phyloP scores from a whole-genome alignment of 2,113 vertebrate genomes.

The Terrapene triunguis region DNA sequence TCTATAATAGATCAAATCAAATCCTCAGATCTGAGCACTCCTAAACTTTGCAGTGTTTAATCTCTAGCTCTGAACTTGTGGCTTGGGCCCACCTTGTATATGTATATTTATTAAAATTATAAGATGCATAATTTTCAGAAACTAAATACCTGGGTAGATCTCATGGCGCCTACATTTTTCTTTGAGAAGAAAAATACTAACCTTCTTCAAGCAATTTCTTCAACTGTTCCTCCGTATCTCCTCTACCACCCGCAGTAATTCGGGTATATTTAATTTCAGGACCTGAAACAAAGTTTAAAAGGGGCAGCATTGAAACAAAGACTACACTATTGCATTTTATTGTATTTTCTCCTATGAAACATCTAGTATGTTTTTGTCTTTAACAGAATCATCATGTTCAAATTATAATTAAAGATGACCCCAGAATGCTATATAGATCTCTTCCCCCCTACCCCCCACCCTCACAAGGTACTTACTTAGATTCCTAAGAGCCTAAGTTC shows the following conservation, averaged over 20 bases:
- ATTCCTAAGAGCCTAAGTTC: background rate
- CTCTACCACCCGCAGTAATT: constrained; percentile 75
- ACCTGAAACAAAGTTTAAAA: constrained; percentile 54
- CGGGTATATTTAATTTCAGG: constrained; percentile 84
- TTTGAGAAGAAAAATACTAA: constrained; percentile 55
- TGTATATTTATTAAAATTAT: background rate
- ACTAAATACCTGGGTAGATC: background rate
- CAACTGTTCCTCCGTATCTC: constrained; percentile 78
- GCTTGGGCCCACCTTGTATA: background rate
- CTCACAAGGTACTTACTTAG: background rate
- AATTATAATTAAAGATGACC: background rate
- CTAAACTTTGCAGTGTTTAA: background rate
- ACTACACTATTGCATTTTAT: background rate
- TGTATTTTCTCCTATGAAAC: background rate
- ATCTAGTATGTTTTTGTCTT: background rate
- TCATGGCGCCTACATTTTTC: background rate
- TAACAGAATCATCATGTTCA: accelerated
- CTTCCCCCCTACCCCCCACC: no score
- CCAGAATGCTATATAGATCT: background rate
- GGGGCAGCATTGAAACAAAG: background rate
- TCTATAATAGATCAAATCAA: background rate
- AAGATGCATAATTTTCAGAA: background rate
- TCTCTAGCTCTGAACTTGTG: background rate
- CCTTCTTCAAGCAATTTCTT: constrained; percentile 84
- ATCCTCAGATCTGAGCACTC: background rate